These are phyloP conservation scores for Henricia sp. DNA, from an alignment of 53 echinoderm and acorn worm genomes.

Conservation along the genomic window DNA sequence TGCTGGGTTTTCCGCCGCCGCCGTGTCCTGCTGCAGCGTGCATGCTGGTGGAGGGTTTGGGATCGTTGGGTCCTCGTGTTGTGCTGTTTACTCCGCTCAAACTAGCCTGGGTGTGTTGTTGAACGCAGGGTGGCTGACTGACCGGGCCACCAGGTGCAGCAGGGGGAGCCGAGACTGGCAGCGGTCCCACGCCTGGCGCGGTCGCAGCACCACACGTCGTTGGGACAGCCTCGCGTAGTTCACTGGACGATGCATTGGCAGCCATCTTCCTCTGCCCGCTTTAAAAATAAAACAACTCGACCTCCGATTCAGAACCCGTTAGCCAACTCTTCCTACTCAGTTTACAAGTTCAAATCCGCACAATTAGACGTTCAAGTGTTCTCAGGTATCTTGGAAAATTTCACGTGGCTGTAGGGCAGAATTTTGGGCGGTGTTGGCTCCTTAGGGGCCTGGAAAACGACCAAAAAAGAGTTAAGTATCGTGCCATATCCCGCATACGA, in stretches of 20 bases:
- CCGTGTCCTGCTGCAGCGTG: conserved; percentile 21
- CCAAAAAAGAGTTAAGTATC: conserved; percentile 52
- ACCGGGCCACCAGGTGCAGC: conserved; percentile 54
- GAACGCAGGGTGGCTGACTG: conserved; percentile 55
- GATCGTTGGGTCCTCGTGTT: conserved; percentile 59
- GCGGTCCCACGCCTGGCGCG: conserved; percentile 36
- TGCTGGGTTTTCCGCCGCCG: conserved; percentile 51
- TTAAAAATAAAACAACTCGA: conserved; percentile 6
- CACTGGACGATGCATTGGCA: conserved; percentile 63
- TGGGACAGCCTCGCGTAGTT: conserved; percentile 53
- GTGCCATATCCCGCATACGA: conserved; percentile 58
- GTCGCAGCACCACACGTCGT: conserved; percentile 43
- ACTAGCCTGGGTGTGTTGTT: conserved; percentile 33
- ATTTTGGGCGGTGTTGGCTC: conserved; percentile 44
- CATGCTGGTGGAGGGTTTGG: conserved; percentile 67
- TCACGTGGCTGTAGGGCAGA: conserved; percentile 33
- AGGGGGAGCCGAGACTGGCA: conserved; percentile 37
- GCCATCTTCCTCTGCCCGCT: conserved; percentile 58
- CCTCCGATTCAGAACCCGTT: conserved; percentile 27
- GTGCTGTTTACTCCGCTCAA: conserved; percentile 66
- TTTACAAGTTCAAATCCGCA: conserved; percentile 44
- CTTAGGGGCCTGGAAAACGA: conserved; percentile 37
- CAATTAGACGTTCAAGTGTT: conserved; percentile 31
- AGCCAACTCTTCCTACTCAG: conserved; percentile 21
- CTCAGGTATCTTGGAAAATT: conserved; percentile 54